These are phyloP conservation scores for Spea multiplicata DNA, from an alignment of 2,113 vertebrate species.

Conservation along the genomic window DNA sequence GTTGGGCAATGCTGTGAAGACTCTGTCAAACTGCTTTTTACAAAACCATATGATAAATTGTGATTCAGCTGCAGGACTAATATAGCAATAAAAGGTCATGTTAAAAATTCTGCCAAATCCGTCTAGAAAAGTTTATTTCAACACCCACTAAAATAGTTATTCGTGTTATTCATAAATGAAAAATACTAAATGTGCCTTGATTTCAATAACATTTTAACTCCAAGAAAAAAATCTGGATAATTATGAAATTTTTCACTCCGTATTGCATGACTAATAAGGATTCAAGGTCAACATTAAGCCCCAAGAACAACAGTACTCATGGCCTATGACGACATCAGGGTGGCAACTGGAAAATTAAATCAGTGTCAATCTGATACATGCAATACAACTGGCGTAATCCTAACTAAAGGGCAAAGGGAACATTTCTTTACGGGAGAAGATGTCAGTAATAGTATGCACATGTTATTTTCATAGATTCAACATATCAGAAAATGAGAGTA, in stretches of 20 bases:
- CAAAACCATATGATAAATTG: neutral
- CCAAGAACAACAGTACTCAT: too few species aligned
- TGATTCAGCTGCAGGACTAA: neutral
- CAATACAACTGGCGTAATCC: too few species aligned
- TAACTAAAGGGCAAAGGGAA: too few species aligned
- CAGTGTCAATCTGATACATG: too few species aligned
- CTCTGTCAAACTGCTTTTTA: neutral
- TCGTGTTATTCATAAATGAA: neutral
- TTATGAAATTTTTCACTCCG: neutral
- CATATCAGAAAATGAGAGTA: too few species aligned
- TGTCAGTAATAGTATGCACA: too few species aligned
- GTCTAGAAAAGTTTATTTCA: neutral
- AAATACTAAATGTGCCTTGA: neutral
- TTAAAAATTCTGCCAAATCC: neutral
- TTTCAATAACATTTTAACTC: neutral
- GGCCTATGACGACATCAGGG: too few species aligned
- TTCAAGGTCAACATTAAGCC: too few species aligned
- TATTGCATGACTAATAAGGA: too few species aligned
- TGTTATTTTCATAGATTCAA: too few species aligned
- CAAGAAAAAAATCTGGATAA: neutral
- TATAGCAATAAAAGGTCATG: neutral
- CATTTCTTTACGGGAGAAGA: too few species aligned
- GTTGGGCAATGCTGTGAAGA: neutral
- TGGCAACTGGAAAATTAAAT: too few species aligned
- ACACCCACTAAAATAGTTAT: neutral